Evolutionary conservation across 2,113 vertebrate genomes (phyloP), one percentile per base, ranked within the genome.

Genomic region (Corythaixoides concolor): DNA sequence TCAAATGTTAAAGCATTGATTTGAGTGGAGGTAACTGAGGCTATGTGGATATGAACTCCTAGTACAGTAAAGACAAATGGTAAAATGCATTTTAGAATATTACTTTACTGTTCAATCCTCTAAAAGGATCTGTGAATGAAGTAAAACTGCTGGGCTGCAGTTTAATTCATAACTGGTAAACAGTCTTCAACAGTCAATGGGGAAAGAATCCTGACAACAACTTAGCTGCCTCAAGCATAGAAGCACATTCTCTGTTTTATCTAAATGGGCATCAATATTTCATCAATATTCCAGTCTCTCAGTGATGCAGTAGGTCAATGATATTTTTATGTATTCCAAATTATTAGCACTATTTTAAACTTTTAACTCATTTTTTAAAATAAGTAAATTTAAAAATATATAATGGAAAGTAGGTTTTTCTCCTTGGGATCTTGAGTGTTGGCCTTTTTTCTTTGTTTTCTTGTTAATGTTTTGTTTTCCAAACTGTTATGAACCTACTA

Each of bases 11-110:
- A 66, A 85, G 16, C 33, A 64, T 81, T 92, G 79, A 90, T 89
- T 83, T 91, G 35, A 89, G 60, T 75, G 19, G 23, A 67, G 37
- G 59, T 83, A 49, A 41, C 39, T 68, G 49, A 74, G 27, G 28
- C 69, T 64, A 4, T 56, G 37, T 75, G 47, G n/a, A 6, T 86
- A 28, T 60, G 50, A 89, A 84, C 23, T 70, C 56, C 64, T 74
- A 45, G 26, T 67, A 27, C 14, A 59, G 8, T 52, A 74, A 75
- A 85, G 90, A 90, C 26, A 86, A 93, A 84, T 90, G 55, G 15
- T 89, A 59, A 81, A 78, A 82, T 87, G 49, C 77, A 81, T 94
- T 92, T 47, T 84, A 60, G 68, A 90, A 84, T 92, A 92, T 94
- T 95, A 52, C 21, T 63, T 79, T 35, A 30, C 21, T 81, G 26